Conservation (phyloP, 2,797 vertebrate genomes). For the Schizopygopsis pylzovi region DNA sequence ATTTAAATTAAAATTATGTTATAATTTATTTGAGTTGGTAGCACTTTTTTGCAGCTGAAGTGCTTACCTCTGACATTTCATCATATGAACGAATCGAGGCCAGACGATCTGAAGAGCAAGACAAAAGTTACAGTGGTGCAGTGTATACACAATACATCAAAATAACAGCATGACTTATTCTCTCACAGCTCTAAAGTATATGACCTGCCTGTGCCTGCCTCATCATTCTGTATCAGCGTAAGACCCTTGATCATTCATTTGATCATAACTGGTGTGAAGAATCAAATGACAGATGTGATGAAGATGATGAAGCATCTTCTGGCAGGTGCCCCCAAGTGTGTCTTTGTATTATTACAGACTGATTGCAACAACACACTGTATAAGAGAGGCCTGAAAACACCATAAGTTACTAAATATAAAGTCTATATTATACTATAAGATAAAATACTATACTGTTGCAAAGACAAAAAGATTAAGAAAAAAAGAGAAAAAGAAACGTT, state of each 20-base stretch:
- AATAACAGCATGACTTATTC: not conserved
- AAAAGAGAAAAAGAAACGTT: not conserved
- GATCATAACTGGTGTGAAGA: not conserved
- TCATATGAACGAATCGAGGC: slow-evolving; percentile 84
- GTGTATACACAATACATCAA: not conserved
- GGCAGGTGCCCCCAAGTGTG: not conserved
- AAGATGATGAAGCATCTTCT: not conserved
- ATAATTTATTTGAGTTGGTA: not conserved
- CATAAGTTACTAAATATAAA: not conserved
- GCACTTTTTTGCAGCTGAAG: not conserved
- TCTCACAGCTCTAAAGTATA: not conserved
- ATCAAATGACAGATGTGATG: not conserved
- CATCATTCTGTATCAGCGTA: not conserved
- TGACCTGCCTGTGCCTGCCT: not conserved
- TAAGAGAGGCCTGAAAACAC: not conserved
- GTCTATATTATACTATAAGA: not conserved
- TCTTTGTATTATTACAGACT: not conserved
- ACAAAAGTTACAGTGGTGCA: not conserved
- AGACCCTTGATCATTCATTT: not conserved
- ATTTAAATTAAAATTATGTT: not conserved
- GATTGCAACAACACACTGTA: not conserved
- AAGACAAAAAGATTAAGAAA: not conserved
- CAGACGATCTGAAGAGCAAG: slow-evolving; percentile 81
- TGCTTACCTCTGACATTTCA: slow-evolving; percentile 86
- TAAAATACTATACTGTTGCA: not conserved